Conservation (phyloP, 2,888 invertebrate species). For the Acanthosepion lycidas region DNA sequence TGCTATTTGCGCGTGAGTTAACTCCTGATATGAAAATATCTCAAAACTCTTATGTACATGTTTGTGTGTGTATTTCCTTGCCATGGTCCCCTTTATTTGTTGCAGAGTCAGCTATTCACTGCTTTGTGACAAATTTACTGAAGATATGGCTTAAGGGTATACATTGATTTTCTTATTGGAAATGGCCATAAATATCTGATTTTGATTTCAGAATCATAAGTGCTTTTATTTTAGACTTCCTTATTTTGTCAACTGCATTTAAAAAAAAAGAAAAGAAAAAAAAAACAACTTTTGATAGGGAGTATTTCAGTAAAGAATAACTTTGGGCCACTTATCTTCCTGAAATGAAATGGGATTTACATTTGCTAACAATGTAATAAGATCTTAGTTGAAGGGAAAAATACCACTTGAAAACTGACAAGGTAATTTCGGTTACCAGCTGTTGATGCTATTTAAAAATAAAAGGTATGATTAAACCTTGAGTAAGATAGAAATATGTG, state of each 20-base stretch:
- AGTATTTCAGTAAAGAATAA: slow-evolving; percentile 2
- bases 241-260: background rate
- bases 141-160: slow-evolving; percentile 33
- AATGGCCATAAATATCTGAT: background rate
- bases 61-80: background rate
- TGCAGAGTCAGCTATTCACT: background rate
- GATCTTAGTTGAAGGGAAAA: background rate
- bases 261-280: background rate
- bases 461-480: background rate
- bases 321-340: background rate
- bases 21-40: background rate
- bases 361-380: background rate
- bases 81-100: background rate
- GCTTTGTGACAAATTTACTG: background rate
- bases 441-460: background rate
- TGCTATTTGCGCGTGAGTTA: background rate
- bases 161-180: background rate
- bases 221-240: background rate
- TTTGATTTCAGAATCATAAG: background rate
- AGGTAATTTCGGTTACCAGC: slow-evolving; percentile 2
- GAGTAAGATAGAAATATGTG: background rate
- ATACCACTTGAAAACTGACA: background rate
- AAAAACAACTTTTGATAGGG: background rate
- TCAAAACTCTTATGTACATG: background rate
- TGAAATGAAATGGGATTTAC: background rate